Base-by-base conservation (phyloP, 2,113 vertebrate species). In the Gymnocephalus cernua region DNA sequence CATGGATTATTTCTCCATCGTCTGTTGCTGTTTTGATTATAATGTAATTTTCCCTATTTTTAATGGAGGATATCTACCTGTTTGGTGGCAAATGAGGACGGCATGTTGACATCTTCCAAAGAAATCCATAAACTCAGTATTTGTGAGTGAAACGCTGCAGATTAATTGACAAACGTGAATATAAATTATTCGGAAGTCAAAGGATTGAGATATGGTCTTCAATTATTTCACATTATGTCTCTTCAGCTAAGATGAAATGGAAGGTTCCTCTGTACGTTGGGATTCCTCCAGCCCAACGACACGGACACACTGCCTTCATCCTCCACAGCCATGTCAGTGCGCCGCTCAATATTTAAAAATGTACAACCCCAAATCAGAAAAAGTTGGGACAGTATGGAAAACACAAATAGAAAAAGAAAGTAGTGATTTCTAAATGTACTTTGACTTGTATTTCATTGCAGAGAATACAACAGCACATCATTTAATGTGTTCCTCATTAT, bases 231-330 rank as follows among this genome's bases (percentile, higher is more conserved):
- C 66, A 0, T 18, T 48, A 14, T 89, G 23, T 82, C 35, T 68
- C 71, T 88, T 54, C 80, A 96, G 94, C 91, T 54, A 96, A 96
- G 73, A 94, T 92, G 75, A 96, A 96, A 87, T 95, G 95, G 94
- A 96, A 97, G 83, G 90, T 95, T 21, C 93, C 93, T 23, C 90
- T 97, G 71, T 95, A 96, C 32, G 77, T 94, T 1, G 94, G 95
- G 32, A 94, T 96, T 50, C 95, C 95, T 47, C 95, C 95, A 0
- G 70, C 74, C n/a, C 91, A 89, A 74, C 95, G 94, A 3, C 90
- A 94, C 0, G 91, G 86, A 62, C 95, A 96, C 86, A 76, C 90
- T 0, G 80, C 95, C 50, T 96, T 96, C 87, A 92, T 96, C 80
- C 87, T 96, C 56, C 95, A 95, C 54, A 95, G 94, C 70, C 94